Evolutionary conservation across 2,113 vertebrate genomes (phyloP).

Genomic region (Cynopterus brachyotis): DNA sequence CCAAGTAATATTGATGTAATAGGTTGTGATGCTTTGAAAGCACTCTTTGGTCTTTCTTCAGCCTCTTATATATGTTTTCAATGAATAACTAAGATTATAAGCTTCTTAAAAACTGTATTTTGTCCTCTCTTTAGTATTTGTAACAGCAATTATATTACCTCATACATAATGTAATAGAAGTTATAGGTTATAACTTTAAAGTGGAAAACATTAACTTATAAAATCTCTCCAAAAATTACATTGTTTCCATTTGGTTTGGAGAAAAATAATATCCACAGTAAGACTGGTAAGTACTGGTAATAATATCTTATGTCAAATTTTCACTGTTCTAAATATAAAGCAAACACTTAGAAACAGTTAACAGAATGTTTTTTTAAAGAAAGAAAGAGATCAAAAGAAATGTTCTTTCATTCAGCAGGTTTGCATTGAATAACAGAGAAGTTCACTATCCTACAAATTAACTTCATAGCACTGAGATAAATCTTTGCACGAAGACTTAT

Average conservation of each 20-base stretch:
- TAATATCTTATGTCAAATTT: not conserved
- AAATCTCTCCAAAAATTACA: not conserved
- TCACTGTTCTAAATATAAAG: not conserved
- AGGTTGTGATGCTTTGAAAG: not conserved
- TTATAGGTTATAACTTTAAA: not conserved
- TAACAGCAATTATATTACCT: not conserved
- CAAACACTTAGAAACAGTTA: not conserved
- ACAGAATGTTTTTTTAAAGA: not conserved
- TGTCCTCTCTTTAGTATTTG: not conserved
- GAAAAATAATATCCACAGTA: not conserved
- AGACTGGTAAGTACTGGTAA: not conserved
- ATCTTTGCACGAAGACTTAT: not conserved
- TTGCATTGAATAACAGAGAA: not conserved
- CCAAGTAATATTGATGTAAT: not conserved
- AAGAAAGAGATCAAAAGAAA: not conserved
- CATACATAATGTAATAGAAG: not conserved
- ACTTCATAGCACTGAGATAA: not conserved
- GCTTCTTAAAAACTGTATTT: not conserved
- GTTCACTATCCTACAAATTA: not conserved
- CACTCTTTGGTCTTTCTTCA: not conserved
- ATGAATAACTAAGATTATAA: not conserved
- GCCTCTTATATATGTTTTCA: not conserved
- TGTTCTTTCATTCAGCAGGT: not conserved
- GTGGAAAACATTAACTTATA: not conserved
- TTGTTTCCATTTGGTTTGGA: slow-evolving; percentile 1